Base-by-base conservation (phyloP, 2,113 vertebrate species). In the Lasiurus borealis region DNA sequence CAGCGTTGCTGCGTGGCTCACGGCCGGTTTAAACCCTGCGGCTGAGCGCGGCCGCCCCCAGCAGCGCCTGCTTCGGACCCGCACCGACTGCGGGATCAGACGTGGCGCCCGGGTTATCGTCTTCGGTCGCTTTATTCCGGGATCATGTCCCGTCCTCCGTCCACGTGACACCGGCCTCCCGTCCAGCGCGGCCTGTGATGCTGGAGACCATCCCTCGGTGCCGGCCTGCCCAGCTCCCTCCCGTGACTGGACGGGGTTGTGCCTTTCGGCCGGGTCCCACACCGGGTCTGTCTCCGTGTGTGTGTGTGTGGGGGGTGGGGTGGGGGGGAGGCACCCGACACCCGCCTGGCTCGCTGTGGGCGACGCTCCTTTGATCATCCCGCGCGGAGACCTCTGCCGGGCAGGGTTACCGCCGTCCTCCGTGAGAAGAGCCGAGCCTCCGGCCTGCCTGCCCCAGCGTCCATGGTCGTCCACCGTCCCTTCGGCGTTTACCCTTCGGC, bases 61-160 rank as follows among this genome's bases (percentile, higher is more conserved):
- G 69, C 57, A 0, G 0, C 0, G 23, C 0, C 34, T 2, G 25
- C 8, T 1, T 15, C 1, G 1, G 59, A 9, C 4, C 59, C 8
- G 0, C 31, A 3, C 5, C 40, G 44, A 0, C 0, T 9, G 16
- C n/a, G 3, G 87, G 34, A 2, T 5, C 80, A 7, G 10, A 2
- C 4, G 0, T 6, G 0, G 31, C 5, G 0, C 29, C 11, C 4
- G 0, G 8, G 50, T 12, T 3, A 0, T 14, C 7, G 10, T 59
- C n/a, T 6, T 6, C 1, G 12, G 21, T 25, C 12, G 6, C 27
- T 12, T 27, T 31, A 8, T 34, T 27, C 44, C 10, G 0, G 36
- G 25, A 12, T 7, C 1, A 31, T 7, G 15, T 19, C 85, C 18
- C 68, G 2, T 2, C 34, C 64, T n/a, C 7, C 11, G 0, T 50